phyloP scores from a whole-genome alignment of 2,888 invertebrate genomes.

The Cerceris rybyensis region DNA sequence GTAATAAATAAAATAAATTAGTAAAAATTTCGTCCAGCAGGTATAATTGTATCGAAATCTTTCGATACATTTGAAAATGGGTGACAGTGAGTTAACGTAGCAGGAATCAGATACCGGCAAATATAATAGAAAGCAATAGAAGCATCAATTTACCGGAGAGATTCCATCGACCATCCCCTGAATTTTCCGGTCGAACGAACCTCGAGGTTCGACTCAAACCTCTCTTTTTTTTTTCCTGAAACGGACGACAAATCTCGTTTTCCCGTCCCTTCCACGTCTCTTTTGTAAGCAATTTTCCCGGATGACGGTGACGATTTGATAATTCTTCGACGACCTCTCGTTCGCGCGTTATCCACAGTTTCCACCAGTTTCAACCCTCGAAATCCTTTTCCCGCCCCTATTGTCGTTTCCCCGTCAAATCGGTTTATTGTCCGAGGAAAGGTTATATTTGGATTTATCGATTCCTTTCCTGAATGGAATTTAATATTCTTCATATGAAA shows the following conservation, averaged over 20 bases:
- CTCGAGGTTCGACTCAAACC: slow-evolving; percentile 2
- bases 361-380: too few relatives aligned
- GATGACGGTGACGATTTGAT: slow-evolving; percentile 13
- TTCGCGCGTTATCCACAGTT: too few relatives aligned
- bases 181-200: slow-evolving; percentile 35
- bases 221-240: background rate
- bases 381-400: too few relatives aligned
- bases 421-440: background rate
- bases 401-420: too few relatives aligned
- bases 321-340: background rate
- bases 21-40: too few relatives aligned
- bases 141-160: slow-evolving; percentile 16
- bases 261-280: background rate
- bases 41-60: background rate
- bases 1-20: too few relatives aligned
- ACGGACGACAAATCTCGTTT: slow-evolving; percentile 2
- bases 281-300: background rate
- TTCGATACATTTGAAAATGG: background rate
- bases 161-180: slow-evolving; percentile 2
- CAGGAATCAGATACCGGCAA: slow-evolving; percentile 14
- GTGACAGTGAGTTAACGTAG: slow-evolving; percentile 4
- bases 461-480: background rate
- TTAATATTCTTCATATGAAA: background rate
- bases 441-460: background rate
- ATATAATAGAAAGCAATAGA: slow-evolving; percentile 16